Conservation (phyloP, 2,888 invertebrate species). For the Mimachlamys varia region DNA sequence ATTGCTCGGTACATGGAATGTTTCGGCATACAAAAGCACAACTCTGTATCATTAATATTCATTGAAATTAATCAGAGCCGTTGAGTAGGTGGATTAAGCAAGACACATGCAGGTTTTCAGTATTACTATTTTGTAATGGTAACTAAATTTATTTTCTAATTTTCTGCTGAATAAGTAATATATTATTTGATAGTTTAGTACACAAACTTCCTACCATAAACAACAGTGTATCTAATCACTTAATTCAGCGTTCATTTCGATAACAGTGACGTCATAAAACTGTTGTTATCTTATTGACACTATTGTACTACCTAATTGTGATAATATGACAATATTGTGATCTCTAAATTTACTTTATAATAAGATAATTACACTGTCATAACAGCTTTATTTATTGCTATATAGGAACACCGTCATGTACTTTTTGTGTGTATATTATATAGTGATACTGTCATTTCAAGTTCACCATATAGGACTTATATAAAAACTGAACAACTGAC, state of each 20-base stretch:
- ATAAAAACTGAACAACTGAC: no score
- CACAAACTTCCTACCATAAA: not conserved
- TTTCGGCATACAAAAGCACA: not conserved
- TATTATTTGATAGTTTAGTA: not conserved
- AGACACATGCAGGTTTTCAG: conserved; percentile 7
- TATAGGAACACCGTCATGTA: no score
- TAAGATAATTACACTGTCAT: no score
- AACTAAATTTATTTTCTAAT: not conserved
- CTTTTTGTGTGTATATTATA: no score
- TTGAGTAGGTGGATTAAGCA: conserved; percentile 17
- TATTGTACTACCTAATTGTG: no score
- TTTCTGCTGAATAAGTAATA: conserved; percentile 24
- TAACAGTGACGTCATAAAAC: not conserved
- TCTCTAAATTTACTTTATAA: no score
- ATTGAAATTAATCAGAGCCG: conserved; percentile 18
- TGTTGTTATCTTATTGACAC: no score
- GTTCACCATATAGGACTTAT: no score
- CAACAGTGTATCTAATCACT: not conserved
- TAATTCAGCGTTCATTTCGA: not conserved
- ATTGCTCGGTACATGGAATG: conserved; percentile 25
- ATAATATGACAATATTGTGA: no score
- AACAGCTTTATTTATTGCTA: no score
- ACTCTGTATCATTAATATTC: conserved; percentile 22
- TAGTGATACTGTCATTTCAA: no score
- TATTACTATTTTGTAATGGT: not conserved